These are phyloP conservation scores for Pteronotus mesoamericanus DNA, from an alignment of 2,797 vertebrate species.

Conservation along the genomic window DNA sequence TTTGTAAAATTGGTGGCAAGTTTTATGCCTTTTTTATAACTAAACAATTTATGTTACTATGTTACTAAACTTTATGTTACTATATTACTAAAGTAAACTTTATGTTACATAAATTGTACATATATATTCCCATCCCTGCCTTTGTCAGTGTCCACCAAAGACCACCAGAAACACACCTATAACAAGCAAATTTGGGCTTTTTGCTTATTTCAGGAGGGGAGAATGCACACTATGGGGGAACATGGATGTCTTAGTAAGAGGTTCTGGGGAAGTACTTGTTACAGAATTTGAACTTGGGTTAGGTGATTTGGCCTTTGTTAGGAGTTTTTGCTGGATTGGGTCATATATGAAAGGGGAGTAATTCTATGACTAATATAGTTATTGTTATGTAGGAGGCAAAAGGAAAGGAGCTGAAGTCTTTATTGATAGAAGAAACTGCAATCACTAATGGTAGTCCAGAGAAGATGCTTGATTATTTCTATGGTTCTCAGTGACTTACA, in stretches of 20 bases:
- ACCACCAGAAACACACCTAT: neutral
- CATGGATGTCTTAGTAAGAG: neutral
- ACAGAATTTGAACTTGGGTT: neutral
- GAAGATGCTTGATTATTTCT: neutral
- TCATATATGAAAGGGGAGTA: neutral
- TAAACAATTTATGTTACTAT: too few species aligned
- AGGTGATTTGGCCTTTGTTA: neutral
- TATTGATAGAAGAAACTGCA: neutral
- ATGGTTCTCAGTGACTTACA: neutral
- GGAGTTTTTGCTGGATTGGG: neutral
- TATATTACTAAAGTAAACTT: too few species aligned
- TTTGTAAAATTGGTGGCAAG: too few species aligned
- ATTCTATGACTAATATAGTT: neutral
- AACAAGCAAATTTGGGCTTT: neutral
- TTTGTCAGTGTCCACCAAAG: neutral
- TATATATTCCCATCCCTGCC: neutral
- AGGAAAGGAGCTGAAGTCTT: neutral
- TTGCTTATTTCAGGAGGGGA: neutral
- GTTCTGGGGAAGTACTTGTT: neutral
- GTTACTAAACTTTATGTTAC: too few species aligned
- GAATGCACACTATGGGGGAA: neutral
- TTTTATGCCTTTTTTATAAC: too few species aligned
- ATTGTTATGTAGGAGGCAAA: neutral
- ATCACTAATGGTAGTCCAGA: neutral
- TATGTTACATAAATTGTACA: too few species aligned